These are phyloP conservation scores for Galleria mellonella DNA, from an alignment of 1,140 invertebrate species.

Conservation along the genomic window DNA sequence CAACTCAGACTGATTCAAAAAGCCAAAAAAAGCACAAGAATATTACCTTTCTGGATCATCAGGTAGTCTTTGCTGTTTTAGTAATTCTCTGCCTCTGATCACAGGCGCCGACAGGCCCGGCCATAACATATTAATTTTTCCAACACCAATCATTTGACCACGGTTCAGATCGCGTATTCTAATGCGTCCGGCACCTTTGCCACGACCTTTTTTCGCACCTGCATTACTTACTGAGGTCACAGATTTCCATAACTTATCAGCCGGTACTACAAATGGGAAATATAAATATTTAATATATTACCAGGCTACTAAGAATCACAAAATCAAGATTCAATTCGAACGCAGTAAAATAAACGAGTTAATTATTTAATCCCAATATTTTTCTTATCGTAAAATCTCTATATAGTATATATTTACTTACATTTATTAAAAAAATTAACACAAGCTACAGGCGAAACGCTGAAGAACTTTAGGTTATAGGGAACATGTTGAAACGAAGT, in stretches of 20 bases:
- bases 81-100: conserved; percentile 83
- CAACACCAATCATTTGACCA: conserved; percentile 92
- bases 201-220: conserved; percentile 94
- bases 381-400: too few relatives aligned
- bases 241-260: conserved; percentile 93
- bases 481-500: conserved; percentile 23
- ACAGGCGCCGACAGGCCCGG: conserved; percentile 93
- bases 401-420: too few relatives aligned
- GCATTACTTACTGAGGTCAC: conserved; percentile 97
- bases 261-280: conserved; percentile 76
- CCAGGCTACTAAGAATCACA: not conserved
- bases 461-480: conserved; percentile 56
- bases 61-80: conserved; percentile 81
- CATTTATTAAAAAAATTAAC: conserved; percentile 63
- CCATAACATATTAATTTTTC: conserved; percentile 90
- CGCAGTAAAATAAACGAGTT: too few relatives aligned
- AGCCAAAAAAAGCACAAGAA: too few relatives aligned
- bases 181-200: conserved; percentile 84
- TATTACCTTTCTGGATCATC: conserved; percentile 80
- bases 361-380: too few relatives aligned
- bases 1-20: too few relatives aligned
- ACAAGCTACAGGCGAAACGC: conserved; percentile 37
- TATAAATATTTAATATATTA: conserved; percentile 14
- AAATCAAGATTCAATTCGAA: too few relatives aligned
- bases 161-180: conserved; percentile 89